phyloP scores from a whole-genome alignment of 1,140 invertebrate genomes.

The Belonocnema kinseyi region DNA sequence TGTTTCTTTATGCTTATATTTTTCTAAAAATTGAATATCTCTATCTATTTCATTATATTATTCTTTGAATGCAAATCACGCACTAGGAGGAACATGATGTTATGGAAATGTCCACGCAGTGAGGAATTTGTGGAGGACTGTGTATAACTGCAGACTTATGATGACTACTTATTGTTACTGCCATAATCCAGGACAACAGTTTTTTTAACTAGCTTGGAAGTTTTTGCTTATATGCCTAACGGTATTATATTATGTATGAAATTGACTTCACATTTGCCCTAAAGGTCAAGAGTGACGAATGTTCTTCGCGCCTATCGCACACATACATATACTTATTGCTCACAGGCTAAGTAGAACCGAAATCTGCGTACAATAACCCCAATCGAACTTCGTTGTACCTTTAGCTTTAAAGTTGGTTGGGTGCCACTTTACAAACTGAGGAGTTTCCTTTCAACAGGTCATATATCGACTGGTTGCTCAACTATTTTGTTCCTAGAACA shows the following conservation, averaged over 20 bases:
- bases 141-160: no score
- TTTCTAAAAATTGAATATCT: no score
- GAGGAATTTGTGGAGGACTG: no score
- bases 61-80: no score
- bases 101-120: no score
- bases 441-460: no score
- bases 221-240: background rate
- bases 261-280: background rate
- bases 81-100: no score
- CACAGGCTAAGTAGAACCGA: background rate
- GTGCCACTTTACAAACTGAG: background rate
- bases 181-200: background rate
- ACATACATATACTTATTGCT: background rate
- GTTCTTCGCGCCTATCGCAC: background rate
- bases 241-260: slow-evolving; percentile 5
- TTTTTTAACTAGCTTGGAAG: background rate
- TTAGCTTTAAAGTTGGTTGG: background rate
- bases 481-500: no score
- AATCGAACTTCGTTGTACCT: background rate
- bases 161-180: background rate
- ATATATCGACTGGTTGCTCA: no score
- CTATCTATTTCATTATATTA: no score
- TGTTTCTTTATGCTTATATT: no score
- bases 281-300: slow-evolving; percentile 5
- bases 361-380: background rate